A percentile compares a stretch with the other conserved stretches of the same genome.
phyloP scores from a whole-genome alignment of 2,113 vertebrate species.

The Ciconia boyciana region DNA sequence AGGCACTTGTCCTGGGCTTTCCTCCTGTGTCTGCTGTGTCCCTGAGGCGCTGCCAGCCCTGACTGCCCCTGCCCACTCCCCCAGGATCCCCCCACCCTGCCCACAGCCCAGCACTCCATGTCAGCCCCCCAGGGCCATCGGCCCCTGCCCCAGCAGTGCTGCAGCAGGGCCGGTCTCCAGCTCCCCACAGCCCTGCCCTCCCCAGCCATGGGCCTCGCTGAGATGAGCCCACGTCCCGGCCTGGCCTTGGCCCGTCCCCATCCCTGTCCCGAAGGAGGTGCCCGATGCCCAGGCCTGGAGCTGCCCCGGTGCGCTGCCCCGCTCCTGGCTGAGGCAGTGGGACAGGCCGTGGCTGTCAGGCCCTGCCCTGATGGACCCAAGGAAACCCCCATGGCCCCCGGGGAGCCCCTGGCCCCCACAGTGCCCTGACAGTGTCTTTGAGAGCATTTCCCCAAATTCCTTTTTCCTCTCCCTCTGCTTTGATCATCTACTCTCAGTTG shows the following conservation, averaged over 20 bases:
- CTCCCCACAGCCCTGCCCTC: neutral
- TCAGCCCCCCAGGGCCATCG: accelerated
- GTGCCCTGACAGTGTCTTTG: neutral
- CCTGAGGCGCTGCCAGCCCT: neutral
- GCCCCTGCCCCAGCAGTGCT: neutral
- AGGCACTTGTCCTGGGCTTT: neutral
- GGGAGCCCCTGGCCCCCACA: accelerated
- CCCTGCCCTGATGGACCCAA: neutral
- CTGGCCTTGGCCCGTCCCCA: accelerated
- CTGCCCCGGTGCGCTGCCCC: neutral
- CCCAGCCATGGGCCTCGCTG: accelerated
- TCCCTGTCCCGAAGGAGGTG: neutral
- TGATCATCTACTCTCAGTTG: neutral
- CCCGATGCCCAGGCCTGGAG: accelerated
- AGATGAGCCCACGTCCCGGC: too few species aligned
- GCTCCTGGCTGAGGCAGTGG: neutral
- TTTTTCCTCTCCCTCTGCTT: neutral
- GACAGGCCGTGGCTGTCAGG: neutral
- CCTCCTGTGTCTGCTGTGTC: neutral
- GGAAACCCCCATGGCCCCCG: neutral
- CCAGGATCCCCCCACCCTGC: neutral
- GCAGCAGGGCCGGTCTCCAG: neutral
- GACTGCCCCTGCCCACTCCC: neutral
- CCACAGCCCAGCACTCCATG: neutral
- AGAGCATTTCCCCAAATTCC: neutral